phyloP scores from a whole-genome alignment of 2,888 invertebrate genomes.

The Mycalesis mineus region DNA sequence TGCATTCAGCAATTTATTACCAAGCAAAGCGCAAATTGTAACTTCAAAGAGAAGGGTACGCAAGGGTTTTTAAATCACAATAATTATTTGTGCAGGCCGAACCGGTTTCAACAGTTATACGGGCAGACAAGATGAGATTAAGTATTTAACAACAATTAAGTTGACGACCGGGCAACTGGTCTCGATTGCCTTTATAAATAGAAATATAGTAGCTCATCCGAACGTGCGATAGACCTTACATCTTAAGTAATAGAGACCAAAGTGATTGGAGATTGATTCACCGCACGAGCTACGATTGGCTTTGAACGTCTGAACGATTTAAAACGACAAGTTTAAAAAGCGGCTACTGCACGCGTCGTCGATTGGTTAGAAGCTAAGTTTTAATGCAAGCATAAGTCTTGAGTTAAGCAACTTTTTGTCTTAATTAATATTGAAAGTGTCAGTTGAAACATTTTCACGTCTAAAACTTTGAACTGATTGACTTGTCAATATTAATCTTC shows the following conservation, averaged over 20 bases:
- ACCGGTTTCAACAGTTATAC: slow-evolving; percentile 44
- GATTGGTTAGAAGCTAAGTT: neutral
- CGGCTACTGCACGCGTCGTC: neutral
- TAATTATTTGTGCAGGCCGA: slow-evolving; percentile 39
- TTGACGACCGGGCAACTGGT: slow-evolving; percentile 35
- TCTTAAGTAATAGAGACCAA: neutral
- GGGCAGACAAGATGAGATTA: slow-evolving; percentile 46
- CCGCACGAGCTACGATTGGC: slow-evolving; percentile 1
- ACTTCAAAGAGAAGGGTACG: slow-evolving; percentile 6
- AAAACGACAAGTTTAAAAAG: slow-evolving; percentile 2
- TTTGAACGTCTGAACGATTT: slow-evolving; percentile 8
- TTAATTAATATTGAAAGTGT: too few species aligned
- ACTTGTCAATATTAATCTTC: too few species aligned
- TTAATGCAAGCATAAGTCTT: too few species aligned
- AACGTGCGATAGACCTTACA: slow-evolving; percentile 3
- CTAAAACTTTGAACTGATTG: too few species aligned
- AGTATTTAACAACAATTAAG: slow-evolving; percentile 56
- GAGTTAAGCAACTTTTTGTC: too few species aligned
- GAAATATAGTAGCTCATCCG: slow-evolving; percentile 21
- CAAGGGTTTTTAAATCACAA: slow-evolving; percentile 35
- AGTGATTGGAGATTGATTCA: neutral
- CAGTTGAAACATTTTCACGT: too few species aligned
- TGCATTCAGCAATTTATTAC: neutral
- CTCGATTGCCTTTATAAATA: slow-evolving; percentile 40
- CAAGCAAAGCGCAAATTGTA: neutral